phyloP scores from a whole-genome alignment of 2,888 invertebrate species.

The Stenodera caucasica region DNA sequence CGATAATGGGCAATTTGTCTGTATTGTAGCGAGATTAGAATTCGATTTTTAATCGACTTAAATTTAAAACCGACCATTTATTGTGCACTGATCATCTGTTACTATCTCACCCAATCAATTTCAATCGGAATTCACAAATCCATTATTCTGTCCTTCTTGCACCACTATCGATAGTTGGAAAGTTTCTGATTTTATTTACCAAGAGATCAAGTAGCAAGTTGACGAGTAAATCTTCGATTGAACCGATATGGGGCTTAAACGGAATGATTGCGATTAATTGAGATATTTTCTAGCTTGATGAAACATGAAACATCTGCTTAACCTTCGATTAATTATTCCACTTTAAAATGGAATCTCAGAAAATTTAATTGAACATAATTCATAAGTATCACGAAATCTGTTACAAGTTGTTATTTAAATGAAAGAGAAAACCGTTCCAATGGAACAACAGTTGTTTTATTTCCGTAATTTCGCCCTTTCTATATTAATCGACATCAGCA shows the following conservation, averaged over 20 bases:
- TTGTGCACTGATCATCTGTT: too few relatives aligned
- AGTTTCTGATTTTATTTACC: slow-evolving; percentile 1
- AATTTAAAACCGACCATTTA: not conserved
- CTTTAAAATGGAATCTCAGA: not conserved
- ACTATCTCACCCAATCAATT: not conserved
- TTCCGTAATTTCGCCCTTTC: not conserved
- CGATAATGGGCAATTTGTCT: not conserved
- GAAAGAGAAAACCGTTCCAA: not conserved
- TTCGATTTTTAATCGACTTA: not conserved
- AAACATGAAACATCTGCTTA: slow-evolving; percentile 4
- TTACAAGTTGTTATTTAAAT: not conserved
- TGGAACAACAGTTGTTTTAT: slow-evolving; percentile 1
- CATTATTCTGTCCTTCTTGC: not conserved
- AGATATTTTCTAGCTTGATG: not conserved
- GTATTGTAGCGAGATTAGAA: not conserved
- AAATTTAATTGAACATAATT: slow-evolving; percentile 4
- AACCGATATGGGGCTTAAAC: not conserved
- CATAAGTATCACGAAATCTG: not conserved
- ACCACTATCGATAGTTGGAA: not conserved
- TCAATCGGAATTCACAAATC: not conserved
- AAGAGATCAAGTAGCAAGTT: not conserved
- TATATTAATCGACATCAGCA: not conserved
- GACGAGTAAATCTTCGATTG: slow-evolving; percentile 2
- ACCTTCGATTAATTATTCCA: slow-evolving; percentile 1
- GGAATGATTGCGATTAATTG: slow-evolving; percentile 2